A percentile compares a stretch with the other conserved stretches of the same genome.
These are phyloP conservation scores for Steatocranus sp. DNA, from an alignment of 2,797 vertebrate genomes.

Conservation along the genomic window DNA sequence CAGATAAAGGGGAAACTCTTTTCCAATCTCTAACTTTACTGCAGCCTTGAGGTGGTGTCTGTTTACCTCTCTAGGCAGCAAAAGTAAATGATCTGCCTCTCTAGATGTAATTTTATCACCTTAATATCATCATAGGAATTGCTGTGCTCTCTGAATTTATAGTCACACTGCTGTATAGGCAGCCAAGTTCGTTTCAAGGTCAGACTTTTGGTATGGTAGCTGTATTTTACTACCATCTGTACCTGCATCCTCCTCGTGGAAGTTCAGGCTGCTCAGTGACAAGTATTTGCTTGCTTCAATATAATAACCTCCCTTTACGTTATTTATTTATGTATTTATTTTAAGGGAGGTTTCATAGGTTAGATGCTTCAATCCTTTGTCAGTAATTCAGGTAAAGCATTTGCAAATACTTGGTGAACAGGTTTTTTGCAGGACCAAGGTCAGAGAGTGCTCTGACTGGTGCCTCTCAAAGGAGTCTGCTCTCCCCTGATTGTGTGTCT, in stretches of 20 bases:
- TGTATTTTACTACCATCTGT: neutral
- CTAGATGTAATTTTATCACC: neutral
- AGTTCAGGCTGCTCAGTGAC: neutral
- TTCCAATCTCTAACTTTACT: neutral
- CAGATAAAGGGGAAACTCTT: neutral
- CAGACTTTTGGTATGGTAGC: neutral
- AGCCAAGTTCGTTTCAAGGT: neutral
- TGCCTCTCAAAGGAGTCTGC: neutral
- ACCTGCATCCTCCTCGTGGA: neutral
- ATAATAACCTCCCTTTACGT: neutral
- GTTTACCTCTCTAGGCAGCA: neutral
- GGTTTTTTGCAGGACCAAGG: neutral
- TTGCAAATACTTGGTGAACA: neutral
- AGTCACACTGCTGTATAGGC: neutral
- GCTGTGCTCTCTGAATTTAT: constrained; percentile 4
- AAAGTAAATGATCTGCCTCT: neutral
- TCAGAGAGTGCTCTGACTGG: neutral
- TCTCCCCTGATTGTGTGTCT: neutral
- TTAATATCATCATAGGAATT: neutral
- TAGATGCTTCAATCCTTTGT: neutral
- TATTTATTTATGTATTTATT: neutral
- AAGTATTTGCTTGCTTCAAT: neutral
- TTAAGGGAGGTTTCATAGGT: neutral
- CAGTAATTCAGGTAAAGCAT: neutral
- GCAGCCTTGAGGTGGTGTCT: neutral